Conservation (phyloP, 2,113 vertebrate species). For the Pelecanoides urinatrix region DNA sequence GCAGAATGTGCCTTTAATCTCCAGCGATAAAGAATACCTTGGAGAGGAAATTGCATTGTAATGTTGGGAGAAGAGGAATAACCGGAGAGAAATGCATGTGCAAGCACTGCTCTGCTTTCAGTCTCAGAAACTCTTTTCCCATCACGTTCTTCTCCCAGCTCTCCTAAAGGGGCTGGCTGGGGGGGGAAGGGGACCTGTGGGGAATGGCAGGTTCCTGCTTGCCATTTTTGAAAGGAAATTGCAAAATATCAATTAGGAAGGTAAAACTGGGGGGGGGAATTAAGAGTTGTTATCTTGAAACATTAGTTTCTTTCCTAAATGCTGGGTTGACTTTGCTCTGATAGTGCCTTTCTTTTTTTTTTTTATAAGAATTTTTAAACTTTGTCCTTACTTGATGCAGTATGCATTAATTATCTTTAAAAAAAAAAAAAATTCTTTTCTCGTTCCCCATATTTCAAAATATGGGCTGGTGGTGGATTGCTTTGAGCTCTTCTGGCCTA, state of each 20-base stretch:
- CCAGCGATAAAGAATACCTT: conserved; percentile 64
- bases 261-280: background rate
- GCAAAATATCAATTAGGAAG: background rate
- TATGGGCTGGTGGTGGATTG: background rate
- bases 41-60: conserved; percentile 58
- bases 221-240: background rate
- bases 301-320: background rate
- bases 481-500: background rate
- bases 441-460: background rate
- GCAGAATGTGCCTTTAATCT: conserved; percentile 66
- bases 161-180: background rate
- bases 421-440: background rate
- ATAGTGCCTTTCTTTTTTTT: background rate
- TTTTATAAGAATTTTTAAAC: background rate
- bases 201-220: background rate
- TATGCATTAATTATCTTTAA: background rate
- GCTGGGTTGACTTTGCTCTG: background rate
- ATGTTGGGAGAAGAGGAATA: conserved; percentile 3
- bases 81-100: background rate
- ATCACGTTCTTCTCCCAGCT: background rate
- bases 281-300: background rate
- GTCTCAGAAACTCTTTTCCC: background rate
- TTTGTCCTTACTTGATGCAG: background rate
- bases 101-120: background rate
- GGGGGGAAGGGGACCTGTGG: background rate